phyloP scores from a whole-genome alignment of 2,888 invertebrate species.

The Tenthredo scrophulariae region DNA sequence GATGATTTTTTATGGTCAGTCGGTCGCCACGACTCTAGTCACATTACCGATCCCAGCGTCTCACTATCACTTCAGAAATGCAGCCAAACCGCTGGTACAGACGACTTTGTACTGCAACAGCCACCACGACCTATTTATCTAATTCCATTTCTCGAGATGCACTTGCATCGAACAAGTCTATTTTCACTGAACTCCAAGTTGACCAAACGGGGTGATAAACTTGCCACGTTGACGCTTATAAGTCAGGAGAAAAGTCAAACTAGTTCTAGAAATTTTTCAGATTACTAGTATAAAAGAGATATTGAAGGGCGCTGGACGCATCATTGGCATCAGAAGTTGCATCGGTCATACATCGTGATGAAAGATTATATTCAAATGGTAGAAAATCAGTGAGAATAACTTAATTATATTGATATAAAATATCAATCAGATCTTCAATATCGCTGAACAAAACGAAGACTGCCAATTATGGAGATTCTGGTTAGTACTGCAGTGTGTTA shows the following conservation, averaged over 20 bases:
- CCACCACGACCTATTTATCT: slow-evolving; percentile 46
- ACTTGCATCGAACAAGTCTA: slow-evolving; percentile 55
- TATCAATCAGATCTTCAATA: not conserved
- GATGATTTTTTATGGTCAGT: not conserved
- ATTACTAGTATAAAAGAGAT: slow-evolving; percentile 76
- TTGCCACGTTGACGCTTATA: slow-evolving; percentile 59
- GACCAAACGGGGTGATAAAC: slow-evolving; percentile 53
- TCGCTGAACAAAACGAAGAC: slow-evolving; percentile 4
- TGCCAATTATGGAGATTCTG: slow-evolving; percentile 41
- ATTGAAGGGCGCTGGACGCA: slow-evolving; percentile 68
- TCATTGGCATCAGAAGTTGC: slow-evolving; percentile 21
- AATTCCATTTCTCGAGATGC: slow-evolving; percentile 52
- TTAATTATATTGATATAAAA: not conserved
- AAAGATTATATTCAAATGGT: slow-evolving; percentile 17
- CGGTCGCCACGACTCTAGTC: not conserved
- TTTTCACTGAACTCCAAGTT: slow-evolving; percentile 64
- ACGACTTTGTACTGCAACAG: not conserved
- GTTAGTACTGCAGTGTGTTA: slow-evolving; percentile 32
- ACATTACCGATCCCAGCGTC: slow-evolving; percentile 16
- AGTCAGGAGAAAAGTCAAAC: slow-evolving; percentile 75
- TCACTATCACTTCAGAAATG: slow-evolving; percentile 52
- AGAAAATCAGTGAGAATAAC: not conserved
- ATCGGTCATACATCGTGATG: slow-evolving; percentile 42
- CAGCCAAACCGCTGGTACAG: slow-evolving; percentile 46
- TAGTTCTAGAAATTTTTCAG: slow-evolving; percentile 75